Base-by-base conservation (phyloP, 2,797 vertebrate genomes). In the Schizopygopsis pylzovi region DNA sequence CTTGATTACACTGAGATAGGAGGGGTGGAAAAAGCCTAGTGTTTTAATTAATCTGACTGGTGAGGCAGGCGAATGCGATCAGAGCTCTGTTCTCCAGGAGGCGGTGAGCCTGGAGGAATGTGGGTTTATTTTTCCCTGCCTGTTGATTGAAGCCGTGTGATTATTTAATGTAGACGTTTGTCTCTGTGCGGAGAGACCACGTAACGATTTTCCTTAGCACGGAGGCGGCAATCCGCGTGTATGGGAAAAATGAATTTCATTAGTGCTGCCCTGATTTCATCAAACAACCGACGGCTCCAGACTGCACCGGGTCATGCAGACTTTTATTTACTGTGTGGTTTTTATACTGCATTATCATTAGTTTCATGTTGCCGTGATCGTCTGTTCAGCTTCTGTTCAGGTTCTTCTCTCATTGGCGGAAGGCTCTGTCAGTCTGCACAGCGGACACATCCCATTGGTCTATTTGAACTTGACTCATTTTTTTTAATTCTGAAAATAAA, bases 111-210 rank as follows among this genome's bases (percentile, higher is more conserved):
- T 81, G 86, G 84, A 87, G 83, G 88, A 87, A 87, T 87, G 87
- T 89, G 75, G 89, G 79, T 87, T 87, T 87, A 86, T 87, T 87
- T 89, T 87, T 89, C 81, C 79, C 81, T 86, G 86, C 84, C 81
- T 87, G 88, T 89, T 86, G 88, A 89, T 89, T 86, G 84, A 88
- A 86, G 76, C 82, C 78, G 18, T 86, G 86, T 84, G 83, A 81
- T 89, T 89, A 87, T 85, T 87, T 87, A 83, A 85, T 85, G 80
- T 80, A 85, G 86, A 87, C 76, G 80, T 68, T 80, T 78, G 75
- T 75, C 76, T 83, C 73, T 67, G 80, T 79, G 80, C 45, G 43
- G 76, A 80, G 81, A 82, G 76, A 78, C 47, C n/a, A 71, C 63
- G 77, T 63, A 81, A 83, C 70, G 54, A 82, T 72, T 80, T 70